A percentile compares a stretch with the other conserved stretches of the same genome.
These are phyloP conservation scores for Zaprionus ornatus DNA, from an alignment of 1,140 invertebrate genomes.

Conservation along the genomic window DNA sequence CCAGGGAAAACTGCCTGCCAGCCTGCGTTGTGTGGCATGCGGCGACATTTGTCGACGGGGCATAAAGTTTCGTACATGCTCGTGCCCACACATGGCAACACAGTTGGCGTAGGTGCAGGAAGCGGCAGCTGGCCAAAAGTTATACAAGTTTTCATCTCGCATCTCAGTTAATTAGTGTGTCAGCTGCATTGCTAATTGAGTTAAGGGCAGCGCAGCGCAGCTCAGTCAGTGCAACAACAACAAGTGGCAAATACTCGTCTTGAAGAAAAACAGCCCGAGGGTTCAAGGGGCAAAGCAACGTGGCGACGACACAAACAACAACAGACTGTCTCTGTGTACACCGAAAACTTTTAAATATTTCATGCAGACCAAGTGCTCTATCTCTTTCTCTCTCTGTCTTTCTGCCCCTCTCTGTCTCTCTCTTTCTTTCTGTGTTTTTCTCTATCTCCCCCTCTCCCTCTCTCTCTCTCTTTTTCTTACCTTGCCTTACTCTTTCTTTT, in stretches of 20 bases:
- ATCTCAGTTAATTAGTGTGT: conserved; percentile 71
- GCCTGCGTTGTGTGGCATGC: background rate
- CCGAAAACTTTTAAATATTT: conserved; percentile 41
- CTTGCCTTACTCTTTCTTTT: background rate
- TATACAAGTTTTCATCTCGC: conserved; percentile 59
- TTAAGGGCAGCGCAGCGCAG: conserved; percentile 36
- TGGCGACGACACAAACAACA: conserved; percentile 5
- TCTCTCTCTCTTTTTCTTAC: background rate
- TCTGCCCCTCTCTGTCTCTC: background rate
- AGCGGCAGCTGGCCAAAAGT: conserved; percentile 42
- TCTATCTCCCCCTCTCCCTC: background rate
- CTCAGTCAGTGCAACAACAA: conserved; percentile 4
- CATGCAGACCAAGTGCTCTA: conserved; percentile 5
- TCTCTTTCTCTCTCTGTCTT: background rate
- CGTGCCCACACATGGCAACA: background rate
- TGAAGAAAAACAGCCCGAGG: conserved; percentile 32
- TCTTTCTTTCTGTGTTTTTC: background rate
- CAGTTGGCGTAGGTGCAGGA: conserved; percentile 1
- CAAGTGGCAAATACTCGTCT: conserved; percentile 28
- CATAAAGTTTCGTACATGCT: conserved; percentile 17
- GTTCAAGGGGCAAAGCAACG: background rate
- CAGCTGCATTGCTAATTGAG: conserved; percentile 75
- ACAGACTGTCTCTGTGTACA: conserved; percentile 9
- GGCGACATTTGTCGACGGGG: conserved; percentile 4
- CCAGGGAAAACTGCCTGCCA: conserved; percentile 15